Conservation (phyloP, 2,113 vertebrate genomes). For the Cichladusa arquata region DNA sequence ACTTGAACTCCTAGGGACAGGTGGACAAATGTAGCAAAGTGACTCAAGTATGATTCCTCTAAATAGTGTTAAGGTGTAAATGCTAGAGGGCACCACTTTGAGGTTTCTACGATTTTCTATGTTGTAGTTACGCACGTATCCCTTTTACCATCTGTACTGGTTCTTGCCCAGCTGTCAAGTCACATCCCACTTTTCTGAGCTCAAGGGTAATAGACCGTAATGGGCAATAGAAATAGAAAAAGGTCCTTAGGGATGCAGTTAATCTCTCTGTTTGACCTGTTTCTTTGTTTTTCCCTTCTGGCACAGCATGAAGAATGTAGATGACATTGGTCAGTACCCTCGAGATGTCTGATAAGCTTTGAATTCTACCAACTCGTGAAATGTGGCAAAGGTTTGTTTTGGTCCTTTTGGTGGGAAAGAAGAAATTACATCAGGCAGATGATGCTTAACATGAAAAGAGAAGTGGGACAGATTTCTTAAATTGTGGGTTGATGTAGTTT, state of each 20-base stretch:
- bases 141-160: neutral
- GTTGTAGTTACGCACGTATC: fast-evolving
- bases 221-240: neutral
- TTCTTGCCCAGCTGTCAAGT: neutral
- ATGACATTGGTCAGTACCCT: neutral
- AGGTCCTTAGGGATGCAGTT: neutral
- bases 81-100: neutral
- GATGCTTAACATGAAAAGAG: constrained; percentile 5
- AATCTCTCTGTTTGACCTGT: neutral
- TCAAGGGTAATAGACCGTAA: neutral
- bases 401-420: neutral
- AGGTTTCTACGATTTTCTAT: neutral
- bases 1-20: neutral
- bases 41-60: neutral
- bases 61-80: neutral
- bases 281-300: neutral
- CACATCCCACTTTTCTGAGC: neutral
- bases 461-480: neutral
- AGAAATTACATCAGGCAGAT: neutral
- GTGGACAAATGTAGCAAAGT: neutral
- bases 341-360: neutral
- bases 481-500: neutral
- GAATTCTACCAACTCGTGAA: neutral
- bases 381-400: neutral
- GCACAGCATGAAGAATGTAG: neutral